Conservation (phyloP, 2,113 vertebrate species). For the Leptosomus discolor region DNA sequence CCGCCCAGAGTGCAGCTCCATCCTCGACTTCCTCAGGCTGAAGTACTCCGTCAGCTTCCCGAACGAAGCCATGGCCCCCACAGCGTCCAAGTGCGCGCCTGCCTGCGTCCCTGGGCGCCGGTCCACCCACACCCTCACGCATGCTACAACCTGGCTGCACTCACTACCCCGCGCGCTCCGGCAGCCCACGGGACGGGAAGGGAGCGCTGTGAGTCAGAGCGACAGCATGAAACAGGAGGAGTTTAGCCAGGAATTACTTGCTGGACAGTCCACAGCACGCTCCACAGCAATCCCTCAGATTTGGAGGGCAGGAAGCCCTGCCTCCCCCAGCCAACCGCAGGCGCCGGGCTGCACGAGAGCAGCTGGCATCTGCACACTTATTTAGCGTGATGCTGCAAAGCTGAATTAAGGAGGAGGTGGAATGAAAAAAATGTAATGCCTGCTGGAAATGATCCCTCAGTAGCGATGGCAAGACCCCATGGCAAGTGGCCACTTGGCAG, state of each 20-base stretch:
- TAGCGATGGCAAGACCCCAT: background rate
- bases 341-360: background rate
- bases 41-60: slow-evolving; percentile 94
- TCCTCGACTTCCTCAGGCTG: slow-evolving; percentile 86
- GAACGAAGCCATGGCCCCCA: slow-evolving; percentile 83
- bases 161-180: background rate
- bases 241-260: background rate
- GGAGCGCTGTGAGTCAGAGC: background rate
- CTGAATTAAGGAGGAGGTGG: background rate
- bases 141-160: background rate
- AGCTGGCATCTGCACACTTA: background rate
- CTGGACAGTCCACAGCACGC: background rate
- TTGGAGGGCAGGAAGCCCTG: background rate
- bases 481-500: accelerated
- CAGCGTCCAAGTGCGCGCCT: background rate
- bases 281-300: background rate
- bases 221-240: background rate
- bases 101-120: background rate
- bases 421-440: background rate
- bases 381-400: background rate
- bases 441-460: background rate
- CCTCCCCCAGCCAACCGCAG: background rate
- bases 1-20: slow-evolving; percentile 80
- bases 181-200: background rate
- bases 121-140: background rate